Conservation (phyloP, 2,113 vertebrate genomes). For the Lampris megalopsis region DNA sequence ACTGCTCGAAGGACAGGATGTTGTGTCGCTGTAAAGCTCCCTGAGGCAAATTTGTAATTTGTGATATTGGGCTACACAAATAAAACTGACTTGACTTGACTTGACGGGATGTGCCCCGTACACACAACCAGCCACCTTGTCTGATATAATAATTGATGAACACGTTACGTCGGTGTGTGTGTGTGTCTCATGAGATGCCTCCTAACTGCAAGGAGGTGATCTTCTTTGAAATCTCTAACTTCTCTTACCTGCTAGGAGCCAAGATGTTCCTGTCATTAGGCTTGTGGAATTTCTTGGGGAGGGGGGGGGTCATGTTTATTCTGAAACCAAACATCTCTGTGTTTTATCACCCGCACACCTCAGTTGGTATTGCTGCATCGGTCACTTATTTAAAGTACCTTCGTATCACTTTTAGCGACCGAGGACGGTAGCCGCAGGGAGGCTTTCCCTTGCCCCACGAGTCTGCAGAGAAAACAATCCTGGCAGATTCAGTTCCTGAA, state of each 20-base stretch:
- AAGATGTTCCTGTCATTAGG: not conserved
- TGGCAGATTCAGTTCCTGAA: slow-evolving; percentile 10
- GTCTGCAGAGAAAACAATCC: slow-evolving; percentile 25
- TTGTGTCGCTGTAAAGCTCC: no score
- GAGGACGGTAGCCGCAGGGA: slow-evolving; percentile 40
- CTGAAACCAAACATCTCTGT: not conserved
- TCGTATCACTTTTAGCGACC: slow-evolving; percentile 7
- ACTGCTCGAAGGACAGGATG: no score
- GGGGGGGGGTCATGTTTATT: not conserved
- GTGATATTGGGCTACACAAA: no score
- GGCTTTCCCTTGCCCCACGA: slow-evolving; percentile 17
- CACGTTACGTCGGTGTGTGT: slow-evolving; percentile 36
- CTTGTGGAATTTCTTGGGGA: not conserved
- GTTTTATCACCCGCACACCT: not conserved
- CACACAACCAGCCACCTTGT: no score
- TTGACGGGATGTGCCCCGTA: no score
- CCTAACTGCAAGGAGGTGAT: slow-evolving; percentile 47
- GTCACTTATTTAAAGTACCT: slow-evolving; percentile 33
- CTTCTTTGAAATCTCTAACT: not conserved
- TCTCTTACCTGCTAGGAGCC: not conserved
- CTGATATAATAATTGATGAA: no score
- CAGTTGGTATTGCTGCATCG: not conserved
- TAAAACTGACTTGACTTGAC: no score
- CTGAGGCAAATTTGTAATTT: no score
- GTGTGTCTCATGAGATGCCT: slow-evolving; percentile 16